These are phyloP conservation scores for Poeciliopsis presidionis DNA, from an alignment of 2,797 vertebrate species.

Conservation along the genomic window DNA sequence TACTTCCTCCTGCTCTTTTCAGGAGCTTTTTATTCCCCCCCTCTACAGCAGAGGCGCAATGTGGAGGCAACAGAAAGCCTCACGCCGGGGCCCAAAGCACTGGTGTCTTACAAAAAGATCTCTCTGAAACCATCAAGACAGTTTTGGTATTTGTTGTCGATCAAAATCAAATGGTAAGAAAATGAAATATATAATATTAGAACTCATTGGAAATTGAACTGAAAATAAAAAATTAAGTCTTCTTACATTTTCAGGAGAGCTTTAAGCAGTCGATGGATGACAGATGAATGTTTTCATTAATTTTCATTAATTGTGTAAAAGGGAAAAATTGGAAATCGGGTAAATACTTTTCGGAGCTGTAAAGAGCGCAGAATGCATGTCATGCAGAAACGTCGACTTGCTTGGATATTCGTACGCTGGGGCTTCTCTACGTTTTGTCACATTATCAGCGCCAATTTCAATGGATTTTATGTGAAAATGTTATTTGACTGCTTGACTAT, in stretches of 20 bases:
- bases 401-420: no score
- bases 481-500: no score
- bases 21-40: slow-evolving; percentile 6
- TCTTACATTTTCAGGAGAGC: neutral
- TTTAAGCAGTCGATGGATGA: neutral
- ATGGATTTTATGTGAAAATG: no score
- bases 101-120: neutral
- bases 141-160: neutral
- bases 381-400: neutral
- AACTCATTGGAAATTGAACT: neutral
- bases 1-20: slow-evolving; percentile 27
- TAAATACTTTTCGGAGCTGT: neutral
- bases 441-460: no score
- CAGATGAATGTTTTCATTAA: neutral
- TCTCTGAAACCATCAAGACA: neutral
- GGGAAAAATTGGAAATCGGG: no score
- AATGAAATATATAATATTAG: neutral
- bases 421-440: no score
- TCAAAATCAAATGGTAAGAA: neutral
- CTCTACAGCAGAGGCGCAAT: neutral
- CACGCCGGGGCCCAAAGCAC: neutral
- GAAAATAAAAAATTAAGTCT: neutral
- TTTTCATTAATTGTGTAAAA: no score
- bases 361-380: neutral
- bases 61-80: neutral